Evolutionary conservation across 92 coral and sea anemone species (phyloP), one percentile per base, ranked within the genome.

Genomic region (Palythoa grandis): DNA sequence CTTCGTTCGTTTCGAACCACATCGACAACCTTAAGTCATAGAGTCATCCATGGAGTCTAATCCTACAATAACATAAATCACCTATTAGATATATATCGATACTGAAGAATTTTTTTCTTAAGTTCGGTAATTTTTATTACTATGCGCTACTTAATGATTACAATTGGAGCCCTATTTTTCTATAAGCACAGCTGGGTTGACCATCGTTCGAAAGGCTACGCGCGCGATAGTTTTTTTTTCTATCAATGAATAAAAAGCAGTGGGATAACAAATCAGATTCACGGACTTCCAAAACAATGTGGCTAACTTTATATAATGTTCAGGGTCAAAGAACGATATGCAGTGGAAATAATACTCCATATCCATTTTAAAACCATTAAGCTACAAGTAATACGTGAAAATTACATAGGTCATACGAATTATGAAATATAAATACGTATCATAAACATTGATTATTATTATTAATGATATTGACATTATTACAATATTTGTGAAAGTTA

Each of bases 1-100:
- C n/a, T n/a, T n/a, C n/a, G n/a, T 7, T 63, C 58, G 40, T 7
- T 74, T 88, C 3, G 15, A 19, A 4, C 91, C 91, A 74, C 91
- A 82, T 16, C 77, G 83, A 88, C 91, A 88, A 7, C 82, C 83
- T 9, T 73, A 72, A 50, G 86, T 43, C 87, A 17, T 61, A 14
- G 86, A 38, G 37, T 24, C 4, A 5, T 82, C 86, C 77, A 82
- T 38, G 9, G 76, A 38, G 29, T 82, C 17, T 67, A 14, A n/a
- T 39, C 16, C 75, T 82, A 57, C 52, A 35, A 82, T 65, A 53
- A 82, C 53, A 82, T 16, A 24, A 38, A 5, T 24, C 43, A 19
- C 50, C 0, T 16, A 22, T 77, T n/a, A n/a, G n/a, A 53, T 57
- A 78, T 70, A 78, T 52, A 22, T 25, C 22, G 70, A 54, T 14